Conservation (phyloP, 2,113 vertebrate genomes). For the Cheirogaleus medius region DNA sequence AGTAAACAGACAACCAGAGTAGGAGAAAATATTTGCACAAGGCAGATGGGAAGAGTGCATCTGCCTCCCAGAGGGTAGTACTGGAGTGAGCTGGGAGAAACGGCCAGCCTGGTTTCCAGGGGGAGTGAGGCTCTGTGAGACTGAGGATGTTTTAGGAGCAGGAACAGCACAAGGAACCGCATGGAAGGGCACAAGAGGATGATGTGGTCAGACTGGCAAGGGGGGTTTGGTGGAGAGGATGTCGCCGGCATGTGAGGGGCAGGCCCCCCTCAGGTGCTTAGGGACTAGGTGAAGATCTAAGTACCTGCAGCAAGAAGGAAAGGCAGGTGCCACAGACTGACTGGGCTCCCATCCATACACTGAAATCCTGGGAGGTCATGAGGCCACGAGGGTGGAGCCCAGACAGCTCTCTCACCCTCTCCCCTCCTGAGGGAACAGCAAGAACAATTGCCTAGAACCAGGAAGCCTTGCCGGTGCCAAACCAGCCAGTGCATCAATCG, state of each 20-base stretch:
- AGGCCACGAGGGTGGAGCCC: background rate
- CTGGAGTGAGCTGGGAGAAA: no score
- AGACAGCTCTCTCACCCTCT: background rate
- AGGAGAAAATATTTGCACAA: no score
- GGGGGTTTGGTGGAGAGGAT: background rate
- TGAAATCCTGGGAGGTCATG: no score
- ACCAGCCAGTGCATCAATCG: background rate
- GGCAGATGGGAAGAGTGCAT: background rate
- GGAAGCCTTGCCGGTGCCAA: background rate
- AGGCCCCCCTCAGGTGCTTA: background rate
- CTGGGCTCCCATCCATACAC: no score
- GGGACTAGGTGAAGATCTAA: background rate
- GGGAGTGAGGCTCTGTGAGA: background rate
- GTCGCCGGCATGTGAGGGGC: no score
- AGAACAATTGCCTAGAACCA: background rate
- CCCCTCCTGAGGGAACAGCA: background rate
- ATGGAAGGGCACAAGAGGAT: background rate
- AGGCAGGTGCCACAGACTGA: background rate
- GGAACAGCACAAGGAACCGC: background rate
- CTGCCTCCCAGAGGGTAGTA: no score
- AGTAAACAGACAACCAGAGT: no score
- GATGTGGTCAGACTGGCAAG: background rate
- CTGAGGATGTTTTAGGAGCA: background rate
- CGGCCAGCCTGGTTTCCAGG: accelerated
- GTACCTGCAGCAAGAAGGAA: background rate